phyloP scores from a whole-genome alignment of 2,113 vertebrate genomes.

The Catharus bicknelli region DNA sequence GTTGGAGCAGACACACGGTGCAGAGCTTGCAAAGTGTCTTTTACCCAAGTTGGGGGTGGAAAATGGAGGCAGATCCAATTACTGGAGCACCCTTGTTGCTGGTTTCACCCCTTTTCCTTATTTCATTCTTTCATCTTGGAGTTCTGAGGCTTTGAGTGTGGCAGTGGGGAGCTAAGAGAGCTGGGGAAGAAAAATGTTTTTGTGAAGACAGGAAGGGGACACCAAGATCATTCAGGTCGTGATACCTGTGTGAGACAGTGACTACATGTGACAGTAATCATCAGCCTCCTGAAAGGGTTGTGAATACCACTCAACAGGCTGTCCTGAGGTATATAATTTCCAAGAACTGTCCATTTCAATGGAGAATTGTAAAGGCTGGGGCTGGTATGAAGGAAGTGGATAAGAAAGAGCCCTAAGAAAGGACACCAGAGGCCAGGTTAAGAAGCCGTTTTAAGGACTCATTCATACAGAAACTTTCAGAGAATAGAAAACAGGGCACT shows the following conservation, averaged over 20 bases:
- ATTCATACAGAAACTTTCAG: constrained; percentile 1
- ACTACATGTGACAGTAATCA: neutral
- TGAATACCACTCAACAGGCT: neutral
- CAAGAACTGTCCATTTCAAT: neutral
- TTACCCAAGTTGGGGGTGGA: neutral
- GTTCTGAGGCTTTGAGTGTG: neutral
- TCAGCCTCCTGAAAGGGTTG: neutral
- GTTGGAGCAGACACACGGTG: neutral
- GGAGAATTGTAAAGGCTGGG: neutral
- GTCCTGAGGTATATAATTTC: neutral
- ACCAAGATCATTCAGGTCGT: neutral
- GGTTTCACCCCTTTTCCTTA: neutral
- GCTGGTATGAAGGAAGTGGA: neutral
- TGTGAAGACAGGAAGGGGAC: neutral
- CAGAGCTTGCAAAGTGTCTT: neutral
- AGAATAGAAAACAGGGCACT: neutral
- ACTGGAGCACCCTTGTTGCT: neutral
- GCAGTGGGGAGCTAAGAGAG: neutral
- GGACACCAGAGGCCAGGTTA: neutral
- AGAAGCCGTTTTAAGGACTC: neutral
- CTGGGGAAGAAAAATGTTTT: neutral
- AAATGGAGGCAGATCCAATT: neutral
- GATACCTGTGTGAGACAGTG: neutral
- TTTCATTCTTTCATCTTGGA: neutral
- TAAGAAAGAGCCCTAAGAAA: neutral